Conservation (phyloP, 2,888 invertebrate genomes). For the Crioceris asparagi region DNA sequence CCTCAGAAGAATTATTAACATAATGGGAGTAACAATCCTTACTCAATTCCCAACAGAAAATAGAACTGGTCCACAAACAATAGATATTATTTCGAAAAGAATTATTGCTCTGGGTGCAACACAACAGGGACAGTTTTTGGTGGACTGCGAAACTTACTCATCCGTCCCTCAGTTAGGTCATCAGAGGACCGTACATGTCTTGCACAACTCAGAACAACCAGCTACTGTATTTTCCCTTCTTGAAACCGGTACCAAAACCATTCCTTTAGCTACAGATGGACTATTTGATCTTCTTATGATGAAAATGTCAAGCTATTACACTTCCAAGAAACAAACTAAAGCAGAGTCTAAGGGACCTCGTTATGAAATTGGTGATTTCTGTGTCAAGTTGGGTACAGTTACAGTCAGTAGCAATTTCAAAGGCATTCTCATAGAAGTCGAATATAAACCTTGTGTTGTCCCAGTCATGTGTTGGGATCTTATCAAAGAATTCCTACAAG, state of each 20-base stretch:
- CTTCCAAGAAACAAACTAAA: slow-evolving; percentile 80
- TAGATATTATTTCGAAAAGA: slow-evolving; percentile 78
- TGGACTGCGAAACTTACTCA: slow-evolving; percentile 90
- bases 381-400: slow-evolving; percentile 86
- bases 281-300: slow-evolving; percentile 84
- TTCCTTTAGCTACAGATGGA: slow-evolving; percentile 82
- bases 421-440: slow-evolving; percentile 87
- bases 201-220: slow-evolving; percentile 92
- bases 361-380: slow-evolving; percentile 84
- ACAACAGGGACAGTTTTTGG: slow-evolving; percentile 81
- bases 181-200: slow-evolving; percentile 77
- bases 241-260: slow-evolving; percentile 76
- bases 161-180: slow-evolving; percentile 67
- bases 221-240: slow-evolving; percentile 87
- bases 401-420: slow-evolving; percentile 89
- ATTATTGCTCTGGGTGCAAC: slow-evolving; percentile 76
- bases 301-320: slow-evolving; percentile 79
- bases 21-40: slow-evolving; percentile 60
- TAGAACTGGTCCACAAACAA: slow-evolving; percentile 79
- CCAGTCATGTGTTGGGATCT: slow-evolving; percentile 85
- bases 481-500: slow-evolving; percentile 83
- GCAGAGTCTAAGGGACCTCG: slow-evolving; percentile 77
- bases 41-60: slow-evolving; percentile 81
- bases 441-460: slow-evolving; percentile 84
- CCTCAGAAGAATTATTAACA: no score